Conservation (phyloP, 2,888 invertebrate species). For the Latrodectus elegans region DNA sequence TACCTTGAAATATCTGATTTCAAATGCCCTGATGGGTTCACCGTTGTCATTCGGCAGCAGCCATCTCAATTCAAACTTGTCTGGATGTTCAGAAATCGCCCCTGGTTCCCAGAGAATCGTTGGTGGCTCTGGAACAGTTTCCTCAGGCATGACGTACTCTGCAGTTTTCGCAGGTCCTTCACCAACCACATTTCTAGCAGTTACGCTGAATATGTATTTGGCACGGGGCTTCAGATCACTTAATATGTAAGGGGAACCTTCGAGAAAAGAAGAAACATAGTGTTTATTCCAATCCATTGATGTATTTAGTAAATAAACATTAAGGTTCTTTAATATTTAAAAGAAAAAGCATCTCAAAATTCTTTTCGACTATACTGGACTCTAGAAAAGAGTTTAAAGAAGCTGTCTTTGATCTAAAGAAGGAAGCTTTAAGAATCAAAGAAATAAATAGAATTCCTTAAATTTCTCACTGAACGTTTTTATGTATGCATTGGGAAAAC, state of each 20-base stretch:
- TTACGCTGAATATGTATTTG: constrained; percentile 87
- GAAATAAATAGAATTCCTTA: too few species aligned
- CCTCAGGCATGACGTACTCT: constrained; percentile 83
- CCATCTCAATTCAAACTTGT: constrained; percentile 85
- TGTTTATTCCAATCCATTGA: too few species aligned
- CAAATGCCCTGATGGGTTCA: constrained; percentile 88
- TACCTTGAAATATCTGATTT: constrained; percentile 87
- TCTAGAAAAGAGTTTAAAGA: too few species aligned
- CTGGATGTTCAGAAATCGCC: constrained; percentile 80
- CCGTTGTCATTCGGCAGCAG: constrained; percentile 90
- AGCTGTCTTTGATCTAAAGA: too few species aligned
- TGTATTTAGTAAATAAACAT: too few species aligned
- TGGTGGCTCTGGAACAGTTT: constrained; percentile 85
- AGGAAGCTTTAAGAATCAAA: too few species aligned
- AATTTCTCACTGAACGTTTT: too few species aligned
- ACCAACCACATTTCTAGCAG: constrained; percentile 89
- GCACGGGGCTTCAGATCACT: constrained; percentile 86
- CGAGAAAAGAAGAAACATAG: constrained; percentile 16
- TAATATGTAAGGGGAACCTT: constrained; percentile 85
- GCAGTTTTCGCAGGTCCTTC: constrained; percentile 83
- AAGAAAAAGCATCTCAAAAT: too few species aligned
- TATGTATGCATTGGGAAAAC: too few species aligned
- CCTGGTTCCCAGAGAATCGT: constrained; percentile 78
- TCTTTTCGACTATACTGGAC: too few species aligned
- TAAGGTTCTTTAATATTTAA: too few species aligned